Percentiles rank a stretch among this genome's conserved stretches.
These are phyloP conservation scores for Dinothrombium tinctorium DNA, from an alignment of 1,140 invertebrate genomes.

Conservation along the genomic window DNA sequence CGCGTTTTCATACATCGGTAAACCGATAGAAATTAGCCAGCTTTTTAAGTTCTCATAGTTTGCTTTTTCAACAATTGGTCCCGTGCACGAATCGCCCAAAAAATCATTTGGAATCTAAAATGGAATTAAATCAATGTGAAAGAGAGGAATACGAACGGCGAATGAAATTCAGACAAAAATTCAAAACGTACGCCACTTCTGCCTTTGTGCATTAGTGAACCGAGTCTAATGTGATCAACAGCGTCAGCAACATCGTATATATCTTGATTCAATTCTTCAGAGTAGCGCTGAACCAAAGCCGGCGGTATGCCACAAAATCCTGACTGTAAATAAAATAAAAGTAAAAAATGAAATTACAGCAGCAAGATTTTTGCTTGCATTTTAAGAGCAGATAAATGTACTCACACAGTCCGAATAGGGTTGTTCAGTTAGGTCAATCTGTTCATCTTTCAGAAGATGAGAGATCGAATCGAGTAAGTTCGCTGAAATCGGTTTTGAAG, in stretches of 20 bases:
- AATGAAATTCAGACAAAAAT: background rate
- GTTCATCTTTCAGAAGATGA: slow-evolving; percentile 20
- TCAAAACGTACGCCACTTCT: slow-evolving; percentile 14
- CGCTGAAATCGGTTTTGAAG: background rate
- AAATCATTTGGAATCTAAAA: slow-evolving; percentile 22
- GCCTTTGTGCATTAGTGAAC: slow-evolving; percentile 16
- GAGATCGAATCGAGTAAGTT: slow-evolving; percentile 9
- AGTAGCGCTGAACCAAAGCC: slow-evolving; percentile 23
- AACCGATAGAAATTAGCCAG: slow-evolving; percentile 23
- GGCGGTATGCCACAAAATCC: slow-evolving; percentile 24
- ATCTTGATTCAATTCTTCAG: slow-evolving; percentile 22
- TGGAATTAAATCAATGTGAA: slow-evolving; percentile 4
- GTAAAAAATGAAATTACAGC: background rate
- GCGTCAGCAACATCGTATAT: slow-evolving; percentile 21
- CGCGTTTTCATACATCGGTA: slow-evolving; percentile 22
- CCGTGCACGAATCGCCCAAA: slow-evolving; percentile 19
- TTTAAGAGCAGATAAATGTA: background rate
- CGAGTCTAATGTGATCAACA: slow-evolving; percentile 21
- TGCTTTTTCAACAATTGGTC: slow-evolving; percentile 18
- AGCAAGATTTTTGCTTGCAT: background rate
- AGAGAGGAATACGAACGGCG: slow-evolving; percentile 3
- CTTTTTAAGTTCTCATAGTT: slow-evolving; percentile 21
- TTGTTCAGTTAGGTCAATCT: slow-evolving; percentile 21
- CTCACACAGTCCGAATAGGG: slow-evolving; percentile 21
- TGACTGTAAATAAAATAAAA: slow-evolving; percentile 17